Conservation (phyloP, 2,113 vertebrate species). For the Rynchops niger region DNA sequence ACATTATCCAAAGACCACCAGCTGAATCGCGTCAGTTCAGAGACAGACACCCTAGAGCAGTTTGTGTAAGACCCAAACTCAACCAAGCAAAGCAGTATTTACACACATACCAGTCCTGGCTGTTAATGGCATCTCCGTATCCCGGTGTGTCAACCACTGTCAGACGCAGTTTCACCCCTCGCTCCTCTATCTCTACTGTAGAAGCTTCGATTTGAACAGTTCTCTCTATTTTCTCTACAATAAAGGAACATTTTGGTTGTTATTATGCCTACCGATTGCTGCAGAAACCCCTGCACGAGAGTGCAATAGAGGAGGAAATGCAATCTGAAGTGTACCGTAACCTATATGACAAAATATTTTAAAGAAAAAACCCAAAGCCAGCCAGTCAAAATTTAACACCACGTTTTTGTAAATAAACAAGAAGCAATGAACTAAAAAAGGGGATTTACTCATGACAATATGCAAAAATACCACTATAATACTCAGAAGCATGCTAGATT, state of each 20-base stretch:
- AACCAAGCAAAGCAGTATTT: not conserved
- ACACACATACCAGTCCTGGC: conserved; percentile 87
- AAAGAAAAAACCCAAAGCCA: not conserved
- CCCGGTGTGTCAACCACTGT: conserved; percentile 93
- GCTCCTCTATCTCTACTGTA: conserved; percentile 92
- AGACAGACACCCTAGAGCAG: not conserved
- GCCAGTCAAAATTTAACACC: not conserved
- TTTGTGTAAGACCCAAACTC: not conserved
- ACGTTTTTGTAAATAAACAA: not conserved
- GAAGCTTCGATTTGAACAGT: conserved; percentile 94
- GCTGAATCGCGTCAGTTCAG: not conserved
- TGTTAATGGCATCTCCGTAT: conserved; percentile 93
- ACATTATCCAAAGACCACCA: not conserved
- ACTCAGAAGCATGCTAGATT: not conserved
- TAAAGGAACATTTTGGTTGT: not conserved
- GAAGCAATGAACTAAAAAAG: not conserved
- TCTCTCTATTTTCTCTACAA: conserved; percentile 90
- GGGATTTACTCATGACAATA: not conserved
- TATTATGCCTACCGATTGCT: not conserved
- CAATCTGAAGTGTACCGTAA: not conserved
- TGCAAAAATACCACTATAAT: not conserved
- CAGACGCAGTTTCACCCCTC: conserved; percentile 91
- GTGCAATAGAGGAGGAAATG: not conserved
- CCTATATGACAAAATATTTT: not conserved
- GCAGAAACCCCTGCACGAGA: not conserved